Conservation (phyloP, 2,888 invertebrate genomes). For the Pachliopta kotzebuea region DNA sequence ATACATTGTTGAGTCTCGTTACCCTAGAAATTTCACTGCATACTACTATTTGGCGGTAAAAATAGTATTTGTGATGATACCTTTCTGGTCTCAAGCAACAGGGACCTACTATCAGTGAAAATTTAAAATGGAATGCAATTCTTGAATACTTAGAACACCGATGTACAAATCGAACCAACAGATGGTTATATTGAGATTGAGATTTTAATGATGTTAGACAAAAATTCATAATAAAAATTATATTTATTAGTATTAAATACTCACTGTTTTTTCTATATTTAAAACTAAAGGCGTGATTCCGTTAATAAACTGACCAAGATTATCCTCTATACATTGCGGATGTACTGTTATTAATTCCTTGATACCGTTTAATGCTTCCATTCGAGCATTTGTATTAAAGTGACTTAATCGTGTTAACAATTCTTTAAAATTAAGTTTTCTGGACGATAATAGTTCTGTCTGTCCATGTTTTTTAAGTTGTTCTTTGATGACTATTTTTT, state of each 20-base stretch:
- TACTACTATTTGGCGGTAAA: no score
- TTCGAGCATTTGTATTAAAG: slow-evolving; percentile 85
- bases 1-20: no score
- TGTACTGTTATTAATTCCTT: slow-evolving; percentile 72
- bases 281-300: slow-evolving; percentile 84
- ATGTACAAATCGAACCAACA: no score
- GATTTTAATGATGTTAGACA: no score
- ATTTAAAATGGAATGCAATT: no score
- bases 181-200: no score
- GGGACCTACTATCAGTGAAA: no score
- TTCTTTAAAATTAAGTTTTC: slow-evolving; percentile 87
- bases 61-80: no score
- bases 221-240: not conserved
- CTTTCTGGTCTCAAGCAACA: no score
- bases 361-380: slow-evolving; percentile 82
- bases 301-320: slow-evolving; percentile 85
- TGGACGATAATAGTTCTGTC: slow-evolving; percentile 81
- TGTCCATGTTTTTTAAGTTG: slow-evolving; percentile 82
- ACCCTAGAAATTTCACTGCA: no score
- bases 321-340: slow-evolving; percentile 67
- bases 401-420: slow-evolving; percentile 86
- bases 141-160: no score
- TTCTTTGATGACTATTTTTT: slow-evolving; percentile 90
- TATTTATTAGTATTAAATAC: slow-evolving; percentile 35
- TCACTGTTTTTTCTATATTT: slow-evolving; percentile 84